A percentile compares a stretch with the other conserved stretches of the same genome.
These are phyloP conservation scores for Andrena minutula DNA, from an alignment of 2,888 invertebrate species.

Conservation along the genomic window DNA sequence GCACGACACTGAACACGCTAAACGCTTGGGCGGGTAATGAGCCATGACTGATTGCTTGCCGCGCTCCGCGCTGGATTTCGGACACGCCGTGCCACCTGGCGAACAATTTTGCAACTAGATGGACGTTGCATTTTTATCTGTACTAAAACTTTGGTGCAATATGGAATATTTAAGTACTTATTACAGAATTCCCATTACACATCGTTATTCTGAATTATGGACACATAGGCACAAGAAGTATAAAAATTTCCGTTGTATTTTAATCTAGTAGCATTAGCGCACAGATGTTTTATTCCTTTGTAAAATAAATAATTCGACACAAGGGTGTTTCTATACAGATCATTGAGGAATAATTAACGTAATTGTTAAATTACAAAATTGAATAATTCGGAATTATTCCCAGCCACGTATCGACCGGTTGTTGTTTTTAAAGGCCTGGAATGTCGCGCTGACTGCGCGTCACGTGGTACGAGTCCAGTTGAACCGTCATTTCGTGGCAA, in stretches of 20 bases:
- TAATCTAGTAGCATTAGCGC: no score
- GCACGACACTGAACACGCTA: constrained; percentile 6
- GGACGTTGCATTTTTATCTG: neutral
- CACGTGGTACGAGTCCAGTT: constrained; percentile 47
- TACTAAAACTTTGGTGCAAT: neutral
- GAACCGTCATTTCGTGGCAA: constrained; percentile 65
- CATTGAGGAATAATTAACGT: no score
- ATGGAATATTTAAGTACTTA: no score
- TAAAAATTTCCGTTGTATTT: no score
- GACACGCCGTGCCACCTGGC: constrained; percentile 4
- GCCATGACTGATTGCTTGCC: constrained; percentile 34
- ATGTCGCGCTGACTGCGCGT: constrained; percentile 23
- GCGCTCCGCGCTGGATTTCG: neutral
- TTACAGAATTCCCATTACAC: no score
- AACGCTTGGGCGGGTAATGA: constrained; percentile 35
- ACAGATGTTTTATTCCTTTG: no score
- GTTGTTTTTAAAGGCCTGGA: neutral
- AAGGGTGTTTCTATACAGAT: no score
- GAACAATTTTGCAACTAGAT: neutral
- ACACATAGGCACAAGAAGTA: no score
- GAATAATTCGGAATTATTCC: neutral
- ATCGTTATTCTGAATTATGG: no score
- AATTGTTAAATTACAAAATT: neutral
- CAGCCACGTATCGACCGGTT: constrained; percentile 9
- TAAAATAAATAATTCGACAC: no score